Percentiles rank a stretch among this genome's conserved stretches.
Conservation (phyloP, 2,113 vertebrate species). For the Copsychus sechellarum region DNA sequence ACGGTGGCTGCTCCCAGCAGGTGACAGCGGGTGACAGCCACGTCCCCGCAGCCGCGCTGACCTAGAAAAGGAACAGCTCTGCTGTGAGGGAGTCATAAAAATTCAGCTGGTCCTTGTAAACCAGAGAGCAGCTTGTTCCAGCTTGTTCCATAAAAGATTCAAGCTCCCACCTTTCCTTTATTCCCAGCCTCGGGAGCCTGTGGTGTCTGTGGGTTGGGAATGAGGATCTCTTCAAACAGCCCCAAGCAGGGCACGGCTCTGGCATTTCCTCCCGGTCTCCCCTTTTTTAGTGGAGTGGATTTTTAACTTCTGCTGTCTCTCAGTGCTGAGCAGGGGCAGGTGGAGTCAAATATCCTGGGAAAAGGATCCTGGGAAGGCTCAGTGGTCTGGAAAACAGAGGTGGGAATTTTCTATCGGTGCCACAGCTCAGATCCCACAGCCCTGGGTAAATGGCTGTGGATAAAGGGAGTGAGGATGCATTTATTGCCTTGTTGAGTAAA, state of each 20-base stretch:
- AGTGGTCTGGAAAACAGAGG: accelerated
- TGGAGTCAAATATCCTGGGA: accelerated
- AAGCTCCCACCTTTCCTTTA: neutral
- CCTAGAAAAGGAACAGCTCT: neutral
- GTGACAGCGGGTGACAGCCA: neutral
- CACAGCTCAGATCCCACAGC: accelerated
- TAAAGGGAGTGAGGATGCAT: accelerated
- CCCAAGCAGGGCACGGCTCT: neutral
- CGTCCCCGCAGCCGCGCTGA: accelerated
- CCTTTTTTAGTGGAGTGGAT: neutral
- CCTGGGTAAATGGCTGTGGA: neutral
- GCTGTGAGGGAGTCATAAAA: neutral
- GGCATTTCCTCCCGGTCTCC: neutral
- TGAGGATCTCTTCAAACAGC: neutral
- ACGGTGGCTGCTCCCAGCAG: neutral
- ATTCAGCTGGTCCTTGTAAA: neutral
- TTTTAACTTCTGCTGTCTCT: neutral
- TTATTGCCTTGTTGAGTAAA: neutral
- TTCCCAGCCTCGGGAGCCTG: neutral
- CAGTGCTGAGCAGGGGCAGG: accelerated
- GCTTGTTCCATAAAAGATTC: neutral
- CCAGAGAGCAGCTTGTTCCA: neutral
- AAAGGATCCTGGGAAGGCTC: neutral
- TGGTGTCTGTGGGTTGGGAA: accelerated
- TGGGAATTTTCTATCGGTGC: accelerated